Percentiles rank a stretch among this genome's conserved stretches.
These are phyloP conservation scores for Gorsachius goisagi DNA, from an alignment of 2,113 vertebrate genomes.

Conservation along the genomic window DNA sequence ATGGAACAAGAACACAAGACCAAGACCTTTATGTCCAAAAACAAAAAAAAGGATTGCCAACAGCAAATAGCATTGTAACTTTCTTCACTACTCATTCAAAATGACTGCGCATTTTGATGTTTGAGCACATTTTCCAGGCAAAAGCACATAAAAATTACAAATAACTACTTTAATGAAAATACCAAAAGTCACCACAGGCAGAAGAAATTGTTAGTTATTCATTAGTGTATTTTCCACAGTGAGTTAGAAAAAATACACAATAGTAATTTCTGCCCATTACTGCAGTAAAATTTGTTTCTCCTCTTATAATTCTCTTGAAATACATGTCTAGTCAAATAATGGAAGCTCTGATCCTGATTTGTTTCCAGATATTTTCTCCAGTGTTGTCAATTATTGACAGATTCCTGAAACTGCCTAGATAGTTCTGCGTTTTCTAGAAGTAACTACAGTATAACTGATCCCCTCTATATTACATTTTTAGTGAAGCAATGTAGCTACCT, in stretches of 20 bases:
- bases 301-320: neutral
- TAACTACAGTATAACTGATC: neutral
- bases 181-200: neutral
- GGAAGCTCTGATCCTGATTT: neutral
- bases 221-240: neutral
- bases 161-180: neutral
- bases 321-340: neutral
- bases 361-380: neutral
- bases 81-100: neutral
- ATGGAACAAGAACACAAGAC: neutral
- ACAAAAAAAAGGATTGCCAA: neutral
- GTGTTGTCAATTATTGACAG: neutral
- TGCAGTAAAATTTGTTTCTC: neutral
- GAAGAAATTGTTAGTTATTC: neutral
- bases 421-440: neutral
- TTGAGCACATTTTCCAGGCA: neutral
- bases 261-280: neutral
- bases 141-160: neutral
- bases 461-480: neutral
- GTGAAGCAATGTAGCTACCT: neutral
- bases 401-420: neutral
- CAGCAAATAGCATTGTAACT: neutral
- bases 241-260: neutral
- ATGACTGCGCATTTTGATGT: neutral
- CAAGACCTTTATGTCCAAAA: neutral